phyloP scores from a whole-genome alignment of 2,797 vertebrate genomes.

The Smutsia gigantea region DNA sequence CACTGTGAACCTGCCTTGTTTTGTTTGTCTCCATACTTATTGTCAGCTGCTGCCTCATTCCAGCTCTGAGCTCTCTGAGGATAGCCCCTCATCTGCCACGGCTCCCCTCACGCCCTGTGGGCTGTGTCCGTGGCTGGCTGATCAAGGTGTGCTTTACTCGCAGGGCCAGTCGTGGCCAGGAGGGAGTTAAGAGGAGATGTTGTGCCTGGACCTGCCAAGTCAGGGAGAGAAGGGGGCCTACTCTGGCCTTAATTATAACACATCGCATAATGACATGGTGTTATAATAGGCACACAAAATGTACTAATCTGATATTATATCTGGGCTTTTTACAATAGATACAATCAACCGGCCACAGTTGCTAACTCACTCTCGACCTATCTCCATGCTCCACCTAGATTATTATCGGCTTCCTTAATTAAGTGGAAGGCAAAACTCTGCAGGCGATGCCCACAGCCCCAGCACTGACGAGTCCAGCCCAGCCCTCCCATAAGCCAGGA shows the following conservation, averaged over 20 bases:
- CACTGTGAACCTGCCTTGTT: not conserved
- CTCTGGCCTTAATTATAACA: slow-evolving; percentile 85
- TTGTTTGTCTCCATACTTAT: not conserved
- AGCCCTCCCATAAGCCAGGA: slow-evolving; percentile 83
- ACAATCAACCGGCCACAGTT: slow-evolving; percentile 82
- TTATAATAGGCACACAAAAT: slow-evolving; percentile 87
- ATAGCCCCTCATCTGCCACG: not conserved
- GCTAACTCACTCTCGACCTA: slow-evolving; percentile 86
- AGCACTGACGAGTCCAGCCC: slow-evolving; percentile 80
- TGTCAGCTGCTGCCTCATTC: too few relatives aligned
- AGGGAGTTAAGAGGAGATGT: not conserved
- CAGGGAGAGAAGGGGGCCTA: slow-evolving; percentile 27
- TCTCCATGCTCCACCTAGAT: slow-evolving; percentile 88
- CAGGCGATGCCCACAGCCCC: slow-evolving; percentile 84
- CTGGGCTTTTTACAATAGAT: slow-evolving; percentile 87
- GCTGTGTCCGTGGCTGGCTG: not conserved
- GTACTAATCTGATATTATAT: slow-evolving; percentile 87
- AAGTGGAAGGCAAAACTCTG: slow-evolving; percentile 85
- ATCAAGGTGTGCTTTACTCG: not conserved
- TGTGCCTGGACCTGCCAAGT: not conserved
- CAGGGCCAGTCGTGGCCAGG: not conserved
- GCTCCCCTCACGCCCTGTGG: not conserved
- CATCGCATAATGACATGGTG: slow-evolving; percentile 86
- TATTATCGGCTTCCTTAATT: slow-evolving; percentile 88
- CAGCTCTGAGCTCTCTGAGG: not conserved